Conservation (phyloP, 1,140 invertebrate genomes). For the Achatina immaculata region DNA sequence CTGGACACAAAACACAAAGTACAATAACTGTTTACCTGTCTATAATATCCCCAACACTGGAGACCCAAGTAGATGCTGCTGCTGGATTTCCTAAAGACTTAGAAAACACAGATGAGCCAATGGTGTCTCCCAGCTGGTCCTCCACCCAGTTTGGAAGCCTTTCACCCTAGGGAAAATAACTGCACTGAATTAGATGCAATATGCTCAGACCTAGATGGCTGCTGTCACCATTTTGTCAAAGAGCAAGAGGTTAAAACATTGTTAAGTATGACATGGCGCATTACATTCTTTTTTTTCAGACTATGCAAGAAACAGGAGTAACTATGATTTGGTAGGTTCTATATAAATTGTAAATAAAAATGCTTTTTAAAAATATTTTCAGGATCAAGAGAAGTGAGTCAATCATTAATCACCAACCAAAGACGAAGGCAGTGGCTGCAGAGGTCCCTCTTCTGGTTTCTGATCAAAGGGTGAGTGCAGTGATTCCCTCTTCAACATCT, state of each 20-base stretch:
- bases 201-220: conserved; percentile 15
- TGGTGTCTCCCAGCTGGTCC: conserved; percentile 60
- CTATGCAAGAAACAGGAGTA: too few relatives aligned
- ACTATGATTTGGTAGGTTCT: too few relatives aligned
- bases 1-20: too few relatives aligned
- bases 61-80: conserved; percentile 60
- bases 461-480: conserved; percentile 66
- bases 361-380: too few relatives aligned
- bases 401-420: conserved; percentile 54
- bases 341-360: too few relatives aligned
- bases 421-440: conserved; percentile 63
- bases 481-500: conserved; percentile 67
- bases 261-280: too few relatives aligned
- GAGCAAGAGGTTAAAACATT: too few relatives aligned
- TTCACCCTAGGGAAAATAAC: conserved; percentile 49
- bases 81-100: conserved; percentile 53
- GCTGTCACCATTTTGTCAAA: too few relatives aligned
- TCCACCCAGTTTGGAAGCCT: conserved; percentile 66
- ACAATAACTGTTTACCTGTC: conserved; percentile 39
- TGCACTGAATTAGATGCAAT: conserved; percentile 4
- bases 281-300: too few relatives aligned
- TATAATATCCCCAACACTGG: conserved; percentile 45
- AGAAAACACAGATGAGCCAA: conserved; percentile 58
- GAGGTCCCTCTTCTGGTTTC: conserved; percentile 64
- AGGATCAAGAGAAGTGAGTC: too few relatives aligned